Evolutionary conservation across 2,888 invertebrate species (phyloP), one percentile per base, ranked within the genome.

Genomic region (Amorpha juglandis): DNA sequence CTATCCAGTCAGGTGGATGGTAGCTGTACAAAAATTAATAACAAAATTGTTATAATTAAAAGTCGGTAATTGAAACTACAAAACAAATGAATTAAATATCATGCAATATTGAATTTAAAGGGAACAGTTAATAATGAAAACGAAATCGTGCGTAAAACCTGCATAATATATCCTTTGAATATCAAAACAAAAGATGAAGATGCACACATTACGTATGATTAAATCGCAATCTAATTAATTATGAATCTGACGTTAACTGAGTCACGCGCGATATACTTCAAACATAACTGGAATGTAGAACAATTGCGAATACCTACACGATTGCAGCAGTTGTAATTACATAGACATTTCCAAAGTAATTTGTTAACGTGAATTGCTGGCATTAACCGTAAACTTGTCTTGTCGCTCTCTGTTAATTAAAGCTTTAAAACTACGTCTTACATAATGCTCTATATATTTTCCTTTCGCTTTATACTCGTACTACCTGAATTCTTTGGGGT

Each of bases 281-380:
- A 53, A 69, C 67, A 66, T 63, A 62, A 27, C 66, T 19, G 72
- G 74, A 74, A 76, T 80, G 73, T 75, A 68, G 72, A 75, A 74
- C 77, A 76, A 74, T 74, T 75, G 74, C 69, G 53, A 75, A 72
- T 71, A 68, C 63, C 66, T 64, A 67, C 65, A 66, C 53, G 65
- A 65, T 70, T 62, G 62, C 50, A 64, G 62, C 50, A 19, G 19
- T 62, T 19, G 62, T 47, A 47, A 45, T 62, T 48, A 63, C 48
- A 48, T 47, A 48, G 16, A 63, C 6, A 45, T 63, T 63, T 63
- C 47, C 66, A 65, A 68, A 48, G 67, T 58, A 53, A 35, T 64
- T 67, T 64, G 63, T 48, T 65, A 67, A 68, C 65, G 66, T n/a
- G 62, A 67, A 69, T 68, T 64, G 70, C 70, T 64, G 70, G 64